Evolutionary conservation across 2,797 vertebrate species (phyloP).

Genomic region (Crax fasciolata): DNA sequence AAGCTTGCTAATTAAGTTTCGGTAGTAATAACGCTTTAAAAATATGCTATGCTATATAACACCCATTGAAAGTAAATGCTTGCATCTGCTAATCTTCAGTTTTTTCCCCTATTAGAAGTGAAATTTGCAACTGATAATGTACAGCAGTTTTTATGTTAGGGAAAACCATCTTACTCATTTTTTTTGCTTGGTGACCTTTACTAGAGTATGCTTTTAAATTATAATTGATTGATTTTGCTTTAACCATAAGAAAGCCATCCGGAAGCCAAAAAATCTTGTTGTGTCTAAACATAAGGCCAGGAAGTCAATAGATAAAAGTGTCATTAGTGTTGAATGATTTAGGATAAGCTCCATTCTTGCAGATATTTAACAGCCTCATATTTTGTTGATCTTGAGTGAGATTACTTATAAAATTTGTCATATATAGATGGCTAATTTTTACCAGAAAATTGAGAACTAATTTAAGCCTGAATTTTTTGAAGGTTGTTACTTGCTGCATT

Average conservation of each 20-base stretch:
- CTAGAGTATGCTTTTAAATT: background rate
- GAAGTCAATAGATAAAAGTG: background rate
- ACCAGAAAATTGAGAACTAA: background rate
- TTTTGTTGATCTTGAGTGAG: background rate
- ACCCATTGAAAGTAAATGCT: background rate
- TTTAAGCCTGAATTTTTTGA: background rate
- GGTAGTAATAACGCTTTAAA: background rate
- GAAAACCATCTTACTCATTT: background rate
- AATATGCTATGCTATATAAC: background rate
- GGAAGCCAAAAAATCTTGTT: background rate
- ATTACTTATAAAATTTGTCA: background rate
- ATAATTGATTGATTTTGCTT: background rate
- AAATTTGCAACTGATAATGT: background rate
- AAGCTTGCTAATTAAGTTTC: background rate
- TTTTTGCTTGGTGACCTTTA: background rate
- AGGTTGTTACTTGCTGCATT: background rate
- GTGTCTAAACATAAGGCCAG: background rate
- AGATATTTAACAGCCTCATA: background rate
- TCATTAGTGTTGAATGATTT: background rate
- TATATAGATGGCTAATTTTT: background rate
- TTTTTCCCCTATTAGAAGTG: background rate
- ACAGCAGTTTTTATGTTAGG: background rate
- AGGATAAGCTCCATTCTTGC: background rate
- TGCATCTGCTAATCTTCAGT: background rate
- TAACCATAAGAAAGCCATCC: background rate